phyloP scores from a whole-genome alignment of 35 echinoderm and acorn worm genomes.

The Heliocidaris tuberculata region DNA sequence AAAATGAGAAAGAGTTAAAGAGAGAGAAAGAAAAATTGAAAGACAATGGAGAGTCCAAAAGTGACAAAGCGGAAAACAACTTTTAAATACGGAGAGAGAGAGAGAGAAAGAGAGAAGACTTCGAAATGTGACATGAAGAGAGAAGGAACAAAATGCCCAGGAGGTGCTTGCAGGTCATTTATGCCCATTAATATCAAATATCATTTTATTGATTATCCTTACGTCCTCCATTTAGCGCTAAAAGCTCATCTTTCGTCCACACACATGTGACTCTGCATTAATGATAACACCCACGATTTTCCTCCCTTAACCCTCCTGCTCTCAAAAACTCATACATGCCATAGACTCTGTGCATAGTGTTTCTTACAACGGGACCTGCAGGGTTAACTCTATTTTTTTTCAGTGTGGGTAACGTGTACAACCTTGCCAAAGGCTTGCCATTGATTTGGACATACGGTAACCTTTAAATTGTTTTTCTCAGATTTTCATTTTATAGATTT shows the following conservation, averaged over 20 bases:
- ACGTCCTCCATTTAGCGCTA: background rate
- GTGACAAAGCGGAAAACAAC: background rate
- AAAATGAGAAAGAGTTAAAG: background rate
- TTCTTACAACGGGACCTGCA: background rate
- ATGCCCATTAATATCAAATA: conserved; percentile 33
- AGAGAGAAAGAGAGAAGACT: too few species aligned
- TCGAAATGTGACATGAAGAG: too few species aligned
- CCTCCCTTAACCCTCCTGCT: background rate
- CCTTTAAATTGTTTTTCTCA: background rate
- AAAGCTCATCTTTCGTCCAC: background rate
- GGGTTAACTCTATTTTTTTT: background rate
- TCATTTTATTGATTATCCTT: background rate
- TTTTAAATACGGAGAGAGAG: background rate
- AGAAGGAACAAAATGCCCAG: background rate
- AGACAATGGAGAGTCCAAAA: background rate
- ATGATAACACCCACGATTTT: background rate
- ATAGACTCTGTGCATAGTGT: background rate
- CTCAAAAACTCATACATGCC: background rate
- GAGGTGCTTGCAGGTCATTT: background rate
- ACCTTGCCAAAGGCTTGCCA: background rate
- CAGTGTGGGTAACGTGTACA: background rate
- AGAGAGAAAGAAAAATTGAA: background rate
- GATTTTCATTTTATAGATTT: background rate
- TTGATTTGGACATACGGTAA: background rate
- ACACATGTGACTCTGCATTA: conserved; percentile 32